Evolutionary conservation across 2,797 vertebrate species (phyloP).

Genomic region (Mus caroli): DNA sequence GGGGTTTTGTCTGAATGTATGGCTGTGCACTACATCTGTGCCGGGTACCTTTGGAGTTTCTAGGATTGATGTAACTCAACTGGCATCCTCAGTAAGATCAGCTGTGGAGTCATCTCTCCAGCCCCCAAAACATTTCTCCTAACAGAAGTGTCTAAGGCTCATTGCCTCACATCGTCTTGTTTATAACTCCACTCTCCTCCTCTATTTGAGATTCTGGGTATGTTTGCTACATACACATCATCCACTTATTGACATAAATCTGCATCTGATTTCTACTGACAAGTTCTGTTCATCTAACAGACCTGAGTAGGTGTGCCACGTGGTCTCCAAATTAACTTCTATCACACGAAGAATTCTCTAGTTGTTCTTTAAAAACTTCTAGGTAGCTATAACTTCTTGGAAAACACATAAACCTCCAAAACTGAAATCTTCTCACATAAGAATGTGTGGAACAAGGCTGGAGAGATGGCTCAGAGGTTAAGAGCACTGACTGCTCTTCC

Average conservation of each 20-base stretch:
- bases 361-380: slow-evolving; percentile 35
- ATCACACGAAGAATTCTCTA: slow-evolving; percentile 43
- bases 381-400: background rate
- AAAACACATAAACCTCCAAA: background rate
- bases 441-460: background rate
- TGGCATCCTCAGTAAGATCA: background rate
- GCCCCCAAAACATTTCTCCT: background rate
- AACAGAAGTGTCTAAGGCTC: background rate
- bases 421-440: slow-evolving; percentile 27
- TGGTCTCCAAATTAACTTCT: slow-evolving; percentile 55
- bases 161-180: slow-evolving; percentile 9
- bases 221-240: background rate
- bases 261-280: background rate
- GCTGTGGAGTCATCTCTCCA: background rate
- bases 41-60: background rate
- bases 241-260: background rate
- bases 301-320: background rate
- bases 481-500: background rate
- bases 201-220: background rate
- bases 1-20: background rate
- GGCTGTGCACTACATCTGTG: background rate
- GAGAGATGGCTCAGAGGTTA: background rate
- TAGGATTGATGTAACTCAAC: background rate
- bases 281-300: background rate
- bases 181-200: background rate